Conservation (phyloP, 2,113 vertebrate genomes). For the Pygoscelis antarcticus region DNA sequence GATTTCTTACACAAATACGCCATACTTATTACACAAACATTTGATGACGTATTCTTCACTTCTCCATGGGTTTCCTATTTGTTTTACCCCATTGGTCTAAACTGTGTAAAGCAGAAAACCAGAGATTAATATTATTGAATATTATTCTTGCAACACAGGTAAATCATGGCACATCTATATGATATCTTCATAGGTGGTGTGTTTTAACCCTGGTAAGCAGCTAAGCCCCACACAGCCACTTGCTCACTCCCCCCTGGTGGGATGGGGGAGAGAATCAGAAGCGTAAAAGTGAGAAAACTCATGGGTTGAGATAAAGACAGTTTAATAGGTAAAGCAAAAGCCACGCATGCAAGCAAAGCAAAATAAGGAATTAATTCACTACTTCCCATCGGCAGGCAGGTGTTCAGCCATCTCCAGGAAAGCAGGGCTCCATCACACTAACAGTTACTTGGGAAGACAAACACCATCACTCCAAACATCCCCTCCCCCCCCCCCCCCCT, state of each 20-base stretch:
- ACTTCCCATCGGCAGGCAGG: background rate
- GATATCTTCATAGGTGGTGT: background rate
- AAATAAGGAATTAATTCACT: background rate
- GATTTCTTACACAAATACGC: background rate
- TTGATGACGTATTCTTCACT: background rate
- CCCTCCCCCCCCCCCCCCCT: no score
- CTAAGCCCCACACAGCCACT: background rate
- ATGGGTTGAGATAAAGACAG: background rate
- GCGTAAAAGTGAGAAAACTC: background rate
- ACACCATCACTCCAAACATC: no score
- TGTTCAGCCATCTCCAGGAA: background rate
- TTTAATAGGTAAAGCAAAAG: background rate
- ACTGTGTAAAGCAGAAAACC: background rate
- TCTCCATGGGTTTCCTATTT: background rate
- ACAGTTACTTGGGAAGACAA: background rate
- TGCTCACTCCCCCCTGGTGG: rapidly evolving
- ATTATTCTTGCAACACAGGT: background rate
- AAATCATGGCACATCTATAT: background rate
- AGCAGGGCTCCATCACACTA: rapidly evolving
- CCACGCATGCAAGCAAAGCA: rapidly evolving
- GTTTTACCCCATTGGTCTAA: background rate
- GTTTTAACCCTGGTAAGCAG: background rate
- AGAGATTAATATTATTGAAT: background rate
- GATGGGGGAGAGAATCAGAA: background rate
- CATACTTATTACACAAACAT: background rate